These are phyloP conservation scores for Cepaea nemoralis DNA, from an alignment of 1,140 invertebrate species.

Conservation along the genomic window DNA sequence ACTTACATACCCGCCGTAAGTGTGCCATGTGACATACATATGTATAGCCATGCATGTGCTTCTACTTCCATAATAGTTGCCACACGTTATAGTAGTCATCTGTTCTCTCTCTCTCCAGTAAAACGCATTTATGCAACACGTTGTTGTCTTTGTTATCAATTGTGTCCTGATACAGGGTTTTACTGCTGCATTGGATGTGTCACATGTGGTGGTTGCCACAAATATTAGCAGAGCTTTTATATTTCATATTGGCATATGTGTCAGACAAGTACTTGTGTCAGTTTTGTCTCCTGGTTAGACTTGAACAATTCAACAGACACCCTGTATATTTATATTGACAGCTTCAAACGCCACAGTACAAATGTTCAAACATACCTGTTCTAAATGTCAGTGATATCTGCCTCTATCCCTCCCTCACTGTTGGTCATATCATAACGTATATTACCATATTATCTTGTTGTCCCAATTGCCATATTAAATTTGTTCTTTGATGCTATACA, in stretches of 20 bases:
- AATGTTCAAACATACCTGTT: neutral
- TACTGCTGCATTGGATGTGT: neutral
- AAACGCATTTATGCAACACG: neutral
- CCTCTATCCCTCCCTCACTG: neutral
- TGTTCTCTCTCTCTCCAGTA: neutral
- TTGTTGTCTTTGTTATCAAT: neutral
- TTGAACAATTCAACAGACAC: too few species aligned
- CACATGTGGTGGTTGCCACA: neutral
- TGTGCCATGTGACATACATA: constrained; percentile 14
- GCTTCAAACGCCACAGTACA: neutral
- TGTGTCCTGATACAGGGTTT: neutral
- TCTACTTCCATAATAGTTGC: constrained; percentile 30
- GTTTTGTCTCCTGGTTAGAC: too few species aligned
- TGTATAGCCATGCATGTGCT: constrained; percentile 28
- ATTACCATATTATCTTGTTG: neutral
- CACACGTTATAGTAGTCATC: neutral
- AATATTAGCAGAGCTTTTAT: neutral
- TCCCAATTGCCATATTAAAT: neutral
- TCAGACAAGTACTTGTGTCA: too few species aligned
- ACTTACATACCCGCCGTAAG: constrained; percentile 23
- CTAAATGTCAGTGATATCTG: neutral
- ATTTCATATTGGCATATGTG: neutral
- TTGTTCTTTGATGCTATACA: too few species aligned
- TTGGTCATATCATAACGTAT: neutral
- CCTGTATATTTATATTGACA: neutral